Base-by-base conservation (phyloP, 2,888 invertebrate genomes). In the Caenorhabditis japonica region DNA sequence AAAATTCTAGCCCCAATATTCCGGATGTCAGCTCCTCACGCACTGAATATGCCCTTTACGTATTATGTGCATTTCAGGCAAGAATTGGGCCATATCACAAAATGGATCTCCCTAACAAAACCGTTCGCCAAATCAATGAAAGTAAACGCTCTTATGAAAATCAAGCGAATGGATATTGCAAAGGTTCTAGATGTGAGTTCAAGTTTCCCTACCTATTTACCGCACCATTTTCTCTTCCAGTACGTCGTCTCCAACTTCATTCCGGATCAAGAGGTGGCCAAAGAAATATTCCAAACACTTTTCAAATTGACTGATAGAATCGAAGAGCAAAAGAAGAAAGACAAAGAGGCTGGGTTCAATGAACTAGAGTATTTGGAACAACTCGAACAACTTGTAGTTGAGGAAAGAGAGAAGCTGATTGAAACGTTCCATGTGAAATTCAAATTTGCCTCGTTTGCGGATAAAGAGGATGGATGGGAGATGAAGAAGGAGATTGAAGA, bases 21-120 rank as follows among this genome's bases (percentile, higher is more conserved):
- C n/a, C n/a, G n/a, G n/a, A n/a, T n/a, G n/a, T n/a, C n/a, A n/a
- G n/a, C n/a, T n/a, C n/a, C n/a, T n/a, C n/a, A n/a, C n/a, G n/a
- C n/a, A n/a, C n/a, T n/a, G n/a, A n/a, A n/a, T n/a, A n/a, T n/a
- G n/a, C n/a, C n/a, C n/a, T n/a, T n/a, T n/a, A n/a, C n/a, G n/a
- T n/a, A n/a, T n/a, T n/a, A n/a, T n/a, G n/a, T n/a, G n/a, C n/a
- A n/a, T 53, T 64, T 19, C 66, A 72, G 64, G 39, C 68, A 74
- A 44, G 74, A 74, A 41, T 30, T 74, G 1, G 25, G 23, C 13
- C 74, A 74, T 36, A 47, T 74, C 7, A n/a, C 33, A 1, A 68
- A 69, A 52, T 74, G 74, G 74, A 52, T 74, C 13, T 52, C 47
- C 2, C n/a, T 68, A 13, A 55, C 64, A 7, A 68, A 68, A 36